Percentiles rank a stretch among this genome's conserved stretches.
These are phyloP conservation scores for Drosophila suzukii DNA, from an alignment of 1,140 invertebrate genomes.

Conservation along the genomic window DNA sequence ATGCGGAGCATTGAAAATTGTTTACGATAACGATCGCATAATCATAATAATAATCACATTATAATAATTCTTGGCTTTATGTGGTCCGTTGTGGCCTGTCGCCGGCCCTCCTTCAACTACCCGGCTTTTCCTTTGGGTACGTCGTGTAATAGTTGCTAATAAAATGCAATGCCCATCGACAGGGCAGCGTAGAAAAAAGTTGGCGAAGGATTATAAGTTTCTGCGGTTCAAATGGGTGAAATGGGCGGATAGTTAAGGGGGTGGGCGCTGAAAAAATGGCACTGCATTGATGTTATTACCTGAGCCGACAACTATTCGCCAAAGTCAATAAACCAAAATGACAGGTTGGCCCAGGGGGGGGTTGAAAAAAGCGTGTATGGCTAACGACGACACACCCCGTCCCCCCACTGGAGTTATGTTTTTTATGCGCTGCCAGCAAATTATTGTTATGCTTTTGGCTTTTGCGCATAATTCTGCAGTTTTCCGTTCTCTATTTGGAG, in stretches of 20 bases:
- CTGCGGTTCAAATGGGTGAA: neutral
- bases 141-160: constrained; percentile 81
- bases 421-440: constrained; percentile 55
- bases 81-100: constrained; percentile 49
- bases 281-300: constrained; percentile 83
- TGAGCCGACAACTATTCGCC: constrained; percentile 77
- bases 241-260: constrained; percentile 1
- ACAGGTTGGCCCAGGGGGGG: constrained; percentile 40
- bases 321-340: constrained; percentile 82
- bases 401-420: constrained; percentile 44
- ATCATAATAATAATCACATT: constrained; percentile 84
- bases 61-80: constrained; percentile 83
- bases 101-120: constrained; percentile 6
- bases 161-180: constrained; percentile 77
- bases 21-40: constrained; percentile 83
- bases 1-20: constrained; percentile 80
- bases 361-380: constrained; percentile 6
- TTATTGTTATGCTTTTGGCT: constrained; percentile 80
- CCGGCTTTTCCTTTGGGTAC: constrained; percentile 26
- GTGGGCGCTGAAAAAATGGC: constrained; percentile 67
- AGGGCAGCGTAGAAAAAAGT: constrained; percentile 17
- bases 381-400: constrained; percentile 20
- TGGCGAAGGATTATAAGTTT: constrained; percentile 39
- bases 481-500: constrained; percentile 69
- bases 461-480: constrained; percentile 80